phyloP scores from a whole-genome alignment of 2,113 vertebrate species.

The Setophaga coronata region DNA sequence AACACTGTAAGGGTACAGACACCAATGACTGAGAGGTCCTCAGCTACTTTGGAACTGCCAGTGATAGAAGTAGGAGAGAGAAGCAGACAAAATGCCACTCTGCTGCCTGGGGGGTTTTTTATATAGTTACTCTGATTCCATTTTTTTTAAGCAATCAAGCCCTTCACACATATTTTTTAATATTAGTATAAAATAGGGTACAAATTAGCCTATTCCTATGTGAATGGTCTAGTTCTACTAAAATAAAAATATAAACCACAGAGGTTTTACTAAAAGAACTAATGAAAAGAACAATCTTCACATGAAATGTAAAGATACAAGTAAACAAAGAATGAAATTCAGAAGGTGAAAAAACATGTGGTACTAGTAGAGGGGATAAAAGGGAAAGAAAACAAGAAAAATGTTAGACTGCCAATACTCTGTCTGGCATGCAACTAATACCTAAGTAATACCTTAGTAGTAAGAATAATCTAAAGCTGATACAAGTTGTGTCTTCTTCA shows the following conservation, averaged over 20 bases:
- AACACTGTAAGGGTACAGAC: accelerated
- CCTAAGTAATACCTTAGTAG: background rate
- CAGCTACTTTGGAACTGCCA: background rate
- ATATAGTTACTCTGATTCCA: background rate
- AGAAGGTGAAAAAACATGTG: background rate
- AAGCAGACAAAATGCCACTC: background rate
- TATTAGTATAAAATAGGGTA: background rate
- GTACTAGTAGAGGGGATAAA: background rate
- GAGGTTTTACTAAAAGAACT: background rate
- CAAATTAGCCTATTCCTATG: background rate
- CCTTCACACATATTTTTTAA: background rate
- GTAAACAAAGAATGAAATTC: background rate
- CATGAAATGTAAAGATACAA: background rate
- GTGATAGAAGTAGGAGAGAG: background rate
- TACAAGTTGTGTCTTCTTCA: background rate
- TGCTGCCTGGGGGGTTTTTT: background rate
- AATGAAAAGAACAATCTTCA: background rate
- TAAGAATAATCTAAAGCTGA: background rate
- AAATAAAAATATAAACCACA: background rate
- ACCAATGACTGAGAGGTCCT: background rate
- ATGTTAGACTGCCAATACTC: background rate
- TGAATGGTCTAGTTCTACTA: background rate
- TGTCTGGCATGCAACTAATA: background rate
- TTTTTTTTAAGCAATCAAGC: background rate
- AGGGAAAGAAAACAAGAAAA: background rate